Conservation (phyloP, 30 jellyfish, hydroid and myxozoan species). For the Sanderia malayensis region DNA sequence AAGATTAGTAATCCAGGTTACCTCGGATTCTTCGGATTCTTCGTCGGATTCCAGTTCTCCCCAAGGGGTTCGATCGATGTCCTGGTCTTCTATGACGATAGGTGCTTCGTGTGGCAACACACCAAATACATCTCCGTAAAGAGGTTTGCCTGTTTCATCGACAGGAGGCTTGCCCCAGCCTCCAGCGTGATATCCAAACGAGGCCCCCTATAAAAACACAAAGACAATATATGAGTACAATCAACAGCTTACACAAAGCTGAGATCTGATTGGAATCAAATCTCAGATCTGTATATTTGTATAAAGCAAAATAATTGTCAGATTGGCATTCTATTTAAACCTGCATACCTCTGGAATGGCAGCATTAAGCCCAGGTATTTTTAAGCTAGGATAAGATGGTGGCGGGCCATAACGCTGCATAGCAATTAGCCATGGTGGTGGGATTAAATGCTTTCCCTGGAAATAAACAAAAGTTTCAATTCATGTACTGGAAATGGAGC, state of each 20-base stretch:
- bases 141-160: slow-evolving; percentile 98
- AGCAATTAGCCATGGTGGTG: slow-evolving; percentile 99
- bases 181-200: slow-evolving; percentile 99
- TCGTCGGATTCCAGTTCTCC: slow-evolving; percentile 98
- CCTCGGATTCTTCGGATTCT: slow-evolving; percentile 90
- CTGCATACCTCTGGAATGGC: slow-evolving; percentile 99
- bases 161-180: slow-evolving; percentile 99
- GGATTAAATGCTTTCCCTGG: slow-evolving; percentile 95
- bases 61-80: slow-evolving; percentile 96
- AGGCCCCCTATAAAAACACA: slow-evolving; percentile 79
- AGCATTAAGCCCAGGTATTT: slow-evolving; percentile 99
- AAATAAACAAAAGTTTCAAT: slow-evolving; percentile 1
- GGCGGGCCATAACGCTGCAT: slow-evolving; percentile 99
- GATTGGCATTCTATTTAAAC: too few relatives aligned
- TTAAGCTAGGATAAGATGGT: slow-evolving; percentile 98
- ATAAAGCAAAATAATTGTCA: too few relatives aligned
- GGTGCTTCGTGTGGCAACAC: slow-evolving; percentile 77
- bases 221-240: too few relatives aligned
- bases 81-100: slow-evolving; percentile 72
- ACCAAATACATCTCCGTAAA: slow-evolving; percentile 99
- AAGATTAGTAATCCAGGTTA: too few relatives aligned
- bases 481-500: not conserved
- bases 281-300: too few relatives aligned
- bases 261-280: too few relatives aligned
- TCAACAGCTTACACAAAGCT: too few relatives aligned